Base-by-base conservation (phyloP, 2,113 vertebrate genomes). In the Ptilorrhoa leucosticta region DNA sequence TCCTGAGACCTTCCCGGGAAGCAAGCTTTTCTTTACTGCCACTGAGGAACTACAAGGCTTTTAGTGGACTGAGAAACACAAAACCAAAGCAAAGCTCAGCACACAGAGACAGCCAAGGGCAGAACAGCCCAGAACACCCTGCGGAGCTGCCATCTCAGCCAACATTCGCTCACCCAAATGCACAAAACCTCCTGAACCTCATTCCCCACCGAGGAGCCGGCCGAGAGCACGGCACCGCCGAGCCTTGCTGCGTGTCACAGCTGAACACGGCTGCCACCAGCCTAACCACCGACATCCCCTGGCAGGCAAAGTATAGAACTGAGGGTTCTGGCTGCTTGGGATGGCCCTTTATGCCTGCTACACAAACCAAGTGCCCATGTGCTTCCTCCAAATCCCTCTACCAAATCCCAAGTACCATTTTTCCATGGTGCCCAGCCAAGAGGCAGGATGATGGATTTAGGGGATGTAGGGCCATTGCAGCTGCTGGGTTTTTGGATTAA, bases 81-180 rank as follows among this genome's bases (percentile, higher is more conserved):
- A 75, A 77, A 33, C 6, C 26, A 35, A 77, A 60, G 6, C 56
- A 33, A 31, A 75, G 8, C 18, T 57, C 26, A 10, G 58, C 13
- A 45, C 31, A 15, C 2, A 3, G 39, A 47, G 39, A 50, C 50
- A 53, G 51, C 16, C 4, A 17, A 75, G 44, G 40, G 26, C 23
- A 39, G 35, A 60, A 24, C 11, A 71, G 39, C 11, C 18, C 45
- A 28, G 27, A 69, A 60, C 10, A 33, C 7, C 27, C 28, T 23
- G 27, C 11, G 4, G 39, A 53, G 64, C 30, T 56, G 50, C 24
- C 30, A 15, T 56, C 60, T 65, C 28, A 40, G 70, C 15, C 42
- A 56, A 50, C 30, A 19, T 13, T 22, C 2, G 1, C 37, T 53
- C 1, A 0, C 39, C 28, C 15, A 1, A 53, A 45, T 0, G 1